These are phyloP conservation scores for Tapera naevia DNA, from an alignment of 2,797 vertebrate species.

Conservation along the genomic window DNA sequence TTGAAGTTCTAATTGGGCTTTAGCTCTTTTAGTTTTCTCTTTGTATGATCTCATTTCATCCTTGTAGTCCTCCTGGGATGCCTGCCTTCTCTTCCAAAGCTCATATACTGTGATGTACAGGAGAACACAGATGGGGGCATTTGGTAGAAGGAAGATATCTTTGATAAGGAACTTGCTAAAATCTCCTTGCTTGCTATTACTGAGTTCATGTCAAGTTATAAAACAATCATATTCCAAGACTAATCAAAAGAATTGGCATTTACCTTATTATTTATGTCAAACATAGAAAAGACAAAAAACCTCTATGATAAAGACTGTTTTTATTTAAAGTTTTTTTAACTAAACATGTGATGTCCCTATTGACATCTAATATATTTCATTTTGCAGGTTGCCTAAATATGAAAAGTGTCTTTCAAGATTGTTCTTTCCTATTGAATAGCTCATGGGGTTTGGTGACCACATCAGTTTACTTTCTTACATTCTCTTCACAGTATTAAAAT, in stretches of 20 bases:
- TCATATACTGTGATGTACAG: too few relatives aligned
- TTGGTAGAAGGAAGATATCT: neutral
- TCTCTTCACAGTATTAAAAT: conserved; percentile 4
- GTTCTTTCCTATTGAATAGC: neutral
- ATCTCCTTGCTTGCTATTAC: neutral
- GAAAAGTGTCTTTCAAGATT: neutral
- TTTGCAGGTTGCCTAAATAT: neutral
- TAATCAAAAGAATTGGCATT: neutral
- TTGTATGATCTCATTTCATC: too few relatives aligned
- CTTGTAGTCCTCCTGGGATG: too few relatives aligned
- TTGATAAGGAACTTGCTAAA: neutral
- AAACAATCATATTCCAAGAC: neutral
- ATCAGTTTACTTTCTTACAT: neutral
- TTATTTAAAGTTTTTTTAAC: neutral
- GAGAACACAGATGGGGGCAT: neutral
- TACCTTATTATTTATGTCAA: neutral
- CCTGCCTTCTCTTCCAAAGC: too few relatives aligned
- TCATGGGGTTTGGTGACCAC: neutral
- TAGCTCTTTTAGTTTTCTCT: too few relatives aligned
- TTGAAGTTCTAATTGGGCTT: too few relatives aligned
- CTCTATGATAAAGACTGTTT: neutral
- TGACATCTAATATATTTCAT: neutral
- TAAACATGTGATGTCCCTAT: neutral
- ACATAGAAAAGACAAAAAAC: neutral
- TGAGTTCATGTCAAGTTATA: neutral